phyloP scores from a whole-genome alignment of 30 jellyfish, hydroid and myxozoan species.

The Cassiopea andromeda region DNA sequence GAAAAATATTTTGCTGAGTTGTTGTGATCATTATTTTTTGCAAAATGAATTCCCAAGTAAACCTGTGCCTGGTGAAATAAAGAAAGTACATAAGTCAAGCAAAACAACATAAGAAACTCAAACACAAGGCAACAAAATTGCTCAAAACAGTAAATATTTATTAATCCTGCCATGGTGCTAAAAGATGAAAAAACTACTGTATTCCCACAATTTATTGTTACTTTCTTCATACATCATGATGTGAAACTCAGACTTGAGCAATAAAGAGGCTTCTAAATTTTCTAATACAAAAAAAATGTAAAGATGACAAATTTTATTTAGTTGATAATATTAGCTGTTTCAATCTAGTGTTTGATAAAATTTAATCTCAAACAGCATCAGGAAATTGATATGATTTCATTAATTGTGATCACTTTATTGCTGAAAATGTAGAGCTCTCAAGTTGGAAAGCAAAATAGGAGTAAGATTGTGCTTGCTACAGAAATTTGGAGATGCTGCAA shows the following conservation, averaged over 20 bases:
- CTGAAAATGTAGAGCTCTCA: too few species aligned
- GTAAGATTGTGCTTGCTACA: too few species aligned
- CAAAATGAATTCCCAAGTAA: constrained; percentile 43
- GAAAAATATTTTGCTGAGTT: constrained; percentile 53
- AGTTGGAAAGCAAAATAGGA: too few species aligned
- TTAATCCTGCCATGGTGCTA: background rate
- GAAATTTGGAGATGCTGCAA: too few species aligned
- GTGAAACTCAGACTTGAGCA: background rate
- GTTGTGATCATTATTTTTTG: constrained; percentile 27
- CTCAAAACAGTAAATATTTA: background rate
- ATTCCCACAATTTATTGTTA: background rate
- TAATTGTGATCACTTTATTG: too few species aligned
- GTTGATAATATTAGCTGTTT: too few species aligned
- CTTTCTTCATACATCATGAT: background rate
- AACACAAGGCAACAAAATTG: background rate
- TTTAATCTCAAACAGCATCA: background rate
- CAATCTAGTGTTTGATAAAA: too few species aligned
- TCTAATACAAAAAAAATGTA: too few species aligned
- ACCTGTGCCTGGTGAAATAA: constrained; percentile 53
- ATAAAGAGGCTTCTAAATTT: too few species aligned
- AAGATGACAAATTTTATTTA: too few species aligned
- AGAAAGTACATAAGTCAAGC: background rate
- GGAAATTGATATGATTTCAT: background rate
- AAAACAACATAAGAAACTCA: background rate
- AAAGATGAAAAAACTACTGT: background rate